Evolutionary conservation across 2,888 invertebrate species (phyloP).

Genomic region (Sinhomidia bicolor): DNA sequence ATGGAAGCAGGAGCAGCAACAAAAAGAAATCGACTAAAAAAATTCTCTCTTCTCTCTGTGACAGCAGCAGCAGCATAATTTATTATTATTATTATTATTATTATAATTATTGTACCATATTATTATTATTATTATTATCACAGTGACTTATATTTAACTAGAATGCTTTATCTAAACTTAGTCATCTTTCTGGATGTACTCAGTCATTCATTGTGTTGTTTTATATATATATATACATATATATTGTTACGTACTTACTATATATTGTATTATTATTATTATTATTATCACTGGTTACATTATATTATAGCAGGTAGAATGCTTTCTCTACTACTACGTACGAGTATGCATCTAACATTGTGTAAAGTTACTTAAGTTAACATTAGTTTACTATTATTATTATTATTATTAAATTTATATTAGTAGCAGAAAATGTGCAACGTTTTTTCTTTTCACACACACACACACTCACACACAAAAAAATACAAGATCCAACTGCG

Average conservation of each 20-base stretch:
- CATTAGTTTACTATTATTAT: not conserved
- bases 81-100: conserved; percentile 26
- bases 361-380: not conserved
- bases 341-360: not conserved
- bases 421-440: not conserved
- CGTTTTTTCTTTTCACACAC: not conserved
- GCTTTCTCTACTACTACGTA: not conserved
- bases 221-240: conserved; percentile 5
- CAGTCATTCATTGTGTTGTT: conserved; percentile 42
- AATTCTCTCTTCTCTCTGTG: not conserved
- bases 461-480: not conserved
- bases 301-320: no score
- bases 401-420: not conserved
- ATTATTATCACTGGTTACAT: no score
- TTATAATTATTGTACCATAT: conserved; percentile 32
- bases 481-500: not conserved
- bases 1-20: no score
- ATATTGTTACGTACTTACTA: not conserved
- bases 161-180: conserved; percentile 8
- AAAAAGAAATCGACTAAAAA: not conserved
- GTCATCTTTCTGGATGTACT: conserved; percentile 24
- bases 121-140: not conserved
- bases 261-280: not conserved
- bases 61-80: not conserved
- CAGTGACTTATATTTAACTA: not conserved